phyloP scores from a whole-genome alignment of 2,888 invertebrate species.

The Zootermopsis nevadensis region DNA sequence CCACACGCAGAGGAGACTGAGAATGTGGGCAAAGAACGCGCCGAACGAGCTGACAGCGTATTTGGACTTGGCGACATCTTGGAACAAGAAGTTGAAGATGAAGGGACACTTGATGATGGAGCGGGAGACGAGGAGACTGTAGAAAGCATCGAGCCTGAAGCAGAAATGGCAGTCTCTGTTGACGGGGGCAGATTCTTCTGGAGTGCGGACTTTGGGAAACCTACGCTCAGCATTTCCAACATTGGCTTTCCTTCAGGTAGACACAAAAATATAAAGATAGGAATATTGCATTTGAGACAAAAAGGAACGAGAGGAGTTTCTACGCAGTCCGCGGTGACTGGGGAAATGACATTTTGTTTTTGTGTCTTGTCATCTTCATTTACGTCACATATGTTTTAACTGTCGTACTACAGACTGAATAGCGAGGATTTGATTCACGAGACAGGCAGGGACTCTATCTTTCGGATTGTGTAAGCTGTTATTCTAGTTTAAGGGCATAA shows the following conservation, averaged over 20 bases:
- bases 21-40: neutral
- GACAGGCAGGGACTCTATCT: no score
- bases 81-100: constrained; percentile 53
- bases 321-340: no score
- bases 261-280: neutral
- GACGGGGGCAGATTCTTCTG: constrained; percentile 65
- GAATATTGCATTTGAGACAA: neutral
- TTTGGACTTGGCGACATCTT: constrained; percentile 47
- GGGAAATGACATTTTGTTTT: no score
- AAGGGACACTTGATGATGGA: constrained; percentile 59
- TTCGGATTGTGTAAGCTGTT: no score
- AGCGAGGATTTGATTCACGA: no score
- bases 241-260: constrained; percentile 65
- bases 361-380: no score
- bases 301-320: no score
- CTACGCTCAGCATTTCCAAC: constrained; percentile 39
- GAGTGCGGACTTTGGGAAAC: constrained; percentile 58
- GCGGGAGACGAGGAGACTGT: constrained; percentile 53
- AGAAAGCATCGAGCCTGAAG: neutral
- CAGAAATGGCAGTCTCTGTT: constrained; percentile 53
- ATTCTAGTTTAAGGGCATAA: no score
- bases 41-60: constrained; percentile 41
- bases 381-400: no score
- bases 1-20: neutral
- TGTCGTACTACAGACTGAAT: no score